Evolutionary conservation across 2,113 vertebrate species (phyloP), one percentile per base, ranked within the genome.

Genomic region (Nycticryphes semicollaris): DNA sequence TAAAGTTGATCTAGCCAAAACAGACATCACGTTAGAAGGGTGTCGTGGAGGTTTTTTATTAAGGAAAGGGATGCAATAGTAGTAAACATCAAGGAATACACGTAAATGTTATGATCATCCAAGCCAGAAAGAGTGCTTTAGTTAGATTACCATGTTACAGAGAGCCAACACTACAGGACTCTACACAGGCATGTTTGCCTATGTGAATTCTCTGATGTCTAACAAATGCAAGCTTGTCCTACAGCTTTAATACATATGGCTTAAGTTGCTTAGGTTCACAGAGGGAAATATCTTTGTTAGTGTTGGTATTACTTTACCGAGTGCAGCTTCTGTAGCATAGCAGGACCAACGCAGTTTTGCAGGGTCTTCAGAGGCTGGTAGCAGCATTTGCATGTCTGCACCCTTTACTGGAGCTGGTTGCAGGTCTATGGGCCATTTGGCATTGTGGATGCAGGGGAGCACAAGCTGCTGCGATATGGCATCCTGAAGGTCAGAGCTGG

Each of bases 111-210:
- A 87, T 22, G 89, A 90, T 81, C 86, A 70, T 84, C 59, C 72
- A 81, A 67, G 68, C 64, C 51, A 77, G 89, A 57, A 57, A 74
- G 91, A 84, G 91, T 89, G 89, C 83, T 90, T 94, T 86, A 86
- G 89, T 16, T 86, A 76, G 83, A 86, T 92, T 93, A 39, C 64
- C 76, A 48, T 0, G 0, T 95, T 93, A 63, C 1, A 53, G 95
- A 85, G 87, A 66, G 67, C 67, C 51, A 72, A 35, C 0, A 0
- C 50, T 63, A 76, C 31, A 22, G 54, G 54, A 30, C 86, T 70
- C 51, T 78, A 68, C 35, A 8, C 75, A 89, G 89, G 89, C 79
- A 35, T 0, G 68, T 33, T 90, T 1, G 1, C 83, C 45, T 77
- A 0, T 4, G 12, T 33, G 64, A 69, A 50, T 84, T 77, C 90